phyloP scores from a whole-genome alignment of 1,140 invertebrate species.

The Apocrypta bakeri region DNA sequence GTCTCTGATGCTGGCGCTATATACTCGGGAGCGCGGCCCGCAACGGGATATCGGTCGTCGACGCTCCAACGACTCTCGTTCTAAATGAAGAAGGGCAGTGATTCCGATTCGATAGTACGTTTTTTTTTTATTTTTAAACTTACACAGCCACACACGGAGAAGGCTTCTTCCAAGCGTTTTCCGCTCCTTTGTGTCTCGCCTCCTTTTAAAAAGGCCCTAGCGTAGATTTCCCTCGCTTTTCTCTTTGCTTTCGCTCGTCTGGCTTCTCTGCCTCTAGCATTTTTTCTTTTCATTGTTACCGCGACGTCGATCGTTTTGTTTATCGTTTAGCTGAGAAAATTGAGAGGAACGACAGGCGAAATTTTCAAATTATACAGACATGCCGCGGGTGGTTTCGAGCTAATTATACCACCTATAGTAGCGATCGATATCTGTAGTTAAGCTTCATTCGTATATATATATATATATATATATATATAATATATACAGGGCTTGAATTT shows the following conservation, averaged over 20 bases:
- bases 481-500: too few species aligned
- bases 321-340: background rate
- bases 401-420: too few species aligned
- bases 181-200: background rate
- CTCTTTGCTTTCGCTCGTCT: background rate
- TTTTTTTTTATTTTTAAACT: background rate
- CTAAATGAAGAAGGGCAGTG: conserved; percentile 1
- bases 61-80: background rate
- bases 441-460: too few species aligned
- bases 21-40: background rate
- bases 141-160: background rate
- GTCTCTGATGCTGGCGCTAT: background rate
- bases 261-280: background rate
- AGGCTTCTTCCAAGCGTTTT: conserved; percentile 10
- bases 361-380: too few species aligned
- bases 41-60: conserved; percentile 9
- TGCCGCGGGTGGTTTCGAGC: too few species aligned
- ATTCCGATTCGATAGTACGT: background rate
- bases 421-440: too few species aligned
- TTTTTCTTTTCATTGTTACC: background rate
- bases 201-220: background rate
- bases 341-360: background rate
- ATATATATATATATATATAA: too few species aligned
- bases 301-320: background rate
- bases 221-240: background rate